Base-by-base conservation (phyloP, 2,888 invertebrate species). In the Heliconius sara region DNA sequence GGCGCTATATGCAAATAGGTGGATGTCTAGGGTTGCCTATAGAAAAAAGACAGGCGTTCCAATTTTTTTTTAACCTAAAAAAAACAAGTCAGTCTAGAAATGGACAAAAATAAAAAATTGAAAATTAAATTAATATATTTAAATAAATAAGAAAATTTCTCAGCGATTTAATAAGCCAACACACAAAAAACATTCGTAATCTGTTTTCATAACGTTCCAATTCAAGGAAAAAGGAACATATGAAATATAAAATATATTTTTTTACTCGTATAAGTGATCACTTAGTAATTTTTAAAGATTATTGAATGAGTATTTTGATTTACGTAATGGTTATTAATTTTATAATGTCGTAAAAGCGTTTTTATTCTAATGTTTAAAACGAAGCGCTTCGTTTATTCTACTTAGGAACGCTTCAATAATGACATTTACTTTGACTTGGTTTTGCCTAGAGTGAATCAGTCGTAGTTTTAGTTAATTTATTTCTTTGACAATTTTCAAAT, bases 371-470 rank as follows among this genome's bases (percentile, higher is more conserved):
- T 25, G 16, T 70, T 70, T 70, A 25, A 13, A 43, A 68, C 6
- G 25, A 68, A 13, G 13, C 52, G 3, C 13, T 60, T 73, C 34
- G n/a, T 16, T 34, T 57, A 60, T n/a, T 39, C 60, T 60, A n/a
- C 67, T 74, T 43, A 43, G 16, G 67, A 79, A 79, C 66, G 72
- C 66, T 60, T 78, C 52, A n/a, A 34, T 39, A 78, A 27, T 72
- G 78, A 77, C 77, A 80, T 76, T 79, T 81, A 47, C 60, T 66
- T 81, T 81, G 81, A 81, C 77, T 80, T 80, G 75, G 72, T 77
- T 78, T 84, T 84, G 79, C 71, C 10, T 84, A 85, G 85, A 86
- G 86, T 90, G 91, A 91, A 88, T 91, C 89, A 91, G 92, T 89
- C 92, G 92, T 89, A 91, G 89, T 85, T 86, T 86, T 86, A 84